These are phyloP conservation scores for Rhopilema esculentum DNA, from an alignment of 30 jellyfish, hydroid and myxozoan species.

Conservation along the genomic window DNA sequence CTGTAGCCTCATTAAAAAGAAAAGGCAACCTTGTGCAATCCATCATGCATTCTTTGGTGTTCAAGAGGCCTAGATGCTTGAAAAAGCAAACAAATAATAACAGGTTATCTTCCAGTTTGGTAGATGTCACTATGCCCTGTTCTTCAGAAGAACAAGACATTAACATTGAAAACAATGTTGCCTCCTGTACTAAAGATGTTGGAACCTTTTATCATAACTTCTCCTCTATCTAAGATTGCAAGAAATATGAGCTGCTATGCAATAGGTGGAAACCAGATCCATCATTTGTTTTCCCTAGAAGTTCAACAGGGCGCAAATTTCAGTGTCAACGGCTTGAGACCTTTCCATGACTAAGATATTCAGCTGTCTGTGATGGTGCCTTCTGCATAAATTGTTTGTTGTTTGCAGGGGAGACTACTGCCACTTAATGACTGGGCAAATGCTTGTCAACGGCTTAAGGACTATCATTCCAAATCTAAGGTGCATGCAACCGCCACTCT, in stretches of 20 bases:
- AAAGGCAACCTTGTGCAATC: no score
- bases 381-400: conserved; percentile 68
- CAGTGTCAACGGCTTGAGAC: conserved; percentile 32
- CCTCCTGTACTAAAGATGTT: conserved; percentile 1
- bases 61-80: not conserved
- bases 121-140: not conserved
- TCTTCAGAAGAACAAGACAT: not conserved
- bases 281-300: conserved; percentile 19
- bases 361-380: conserved; percentile 67
- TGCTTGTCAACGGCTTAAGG: conserved; percentile 8
- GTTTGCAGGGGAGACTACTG: no score
- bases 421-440: conserved; percentile 20
- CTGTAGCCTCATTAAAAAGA: no score
- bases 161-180: not conserved
- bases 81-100: no score
- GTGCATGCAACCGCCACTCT: conserved; percentile 25
- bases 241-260: conserved; percentile 22
- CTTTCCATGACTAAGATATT: conserved; percentile 69
- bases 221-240: not conserved
- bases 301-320: conserved; percentile 48
- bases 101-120: not conserved
- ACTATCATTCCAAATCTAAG: not conserved
- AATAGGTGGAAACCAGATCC: conserved; percentile 30
- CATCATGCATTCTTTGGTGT: no score
- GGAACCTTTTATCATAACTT: not conserved